Evolutionary conservation across 1,140 invertebrate species (phyloP).

Genomic region (Linepithema humile): DNA sequence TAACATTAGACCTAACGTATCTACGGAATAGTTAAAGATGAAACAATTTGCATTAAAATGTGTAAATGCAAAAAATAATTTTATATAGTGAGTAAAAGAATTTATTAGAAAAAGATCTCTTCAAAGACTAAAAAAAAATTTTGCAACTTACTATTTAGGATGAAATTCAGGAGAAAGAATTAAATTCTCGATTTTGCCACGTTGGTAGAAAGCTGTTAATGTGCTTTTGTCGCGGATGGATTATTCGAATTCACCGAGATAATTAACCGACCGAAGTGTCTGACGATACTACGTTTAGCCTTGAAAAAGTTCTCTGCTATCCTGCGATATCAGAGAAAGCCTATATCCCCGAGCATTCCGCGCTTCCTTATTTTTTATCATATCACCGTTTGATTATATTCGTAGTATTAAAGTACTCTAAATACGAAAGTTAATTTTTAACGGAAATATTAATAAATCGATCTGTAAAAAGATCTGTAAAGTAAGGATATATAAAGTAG

Average conservation of each 20-base stretch:
- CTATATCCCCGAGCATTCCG: not conserved
- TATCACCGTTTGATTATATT: slow-evolving; percentile 8
- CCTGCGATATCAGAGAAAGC: not conserved
- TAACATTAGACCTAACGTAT: no score
- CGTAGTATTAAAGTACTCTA: not conserved
- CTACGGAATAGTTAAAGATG: no score
- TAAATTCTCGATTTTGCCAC: no score
- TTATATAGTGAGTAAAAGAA: not conserved
- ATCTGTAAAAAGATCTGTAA: no score
- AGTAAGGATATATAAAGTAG: no score
- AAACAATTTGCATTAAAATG: not conserved
- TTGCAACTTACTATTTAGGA: no score
- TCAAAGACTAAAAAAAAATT: not conserved
- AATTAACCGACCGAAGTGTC: not conserved
- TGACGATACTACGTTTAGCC: not conserved
- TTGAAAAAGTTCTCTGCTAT: slow-evolving; percentile 40
- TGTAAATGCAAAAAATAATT: not conserved
- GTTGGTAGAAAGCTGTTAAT: not conserved
- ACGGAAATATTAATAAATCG: not conserved
- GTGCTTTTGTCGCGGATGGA: not conserved
- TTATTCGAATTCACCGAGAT: not conserved
- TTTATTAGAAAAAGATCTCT: not conserved
- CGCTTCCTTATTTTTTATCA: slow-evolving; percentile 7
- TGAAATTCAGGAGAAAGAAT: no score
- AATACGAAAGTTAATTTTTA: not conserved